Evolutionary conservation across 2,113 vertebrate genomes (phyloP).

Genomic region (Mustela nigripes): DNA sequence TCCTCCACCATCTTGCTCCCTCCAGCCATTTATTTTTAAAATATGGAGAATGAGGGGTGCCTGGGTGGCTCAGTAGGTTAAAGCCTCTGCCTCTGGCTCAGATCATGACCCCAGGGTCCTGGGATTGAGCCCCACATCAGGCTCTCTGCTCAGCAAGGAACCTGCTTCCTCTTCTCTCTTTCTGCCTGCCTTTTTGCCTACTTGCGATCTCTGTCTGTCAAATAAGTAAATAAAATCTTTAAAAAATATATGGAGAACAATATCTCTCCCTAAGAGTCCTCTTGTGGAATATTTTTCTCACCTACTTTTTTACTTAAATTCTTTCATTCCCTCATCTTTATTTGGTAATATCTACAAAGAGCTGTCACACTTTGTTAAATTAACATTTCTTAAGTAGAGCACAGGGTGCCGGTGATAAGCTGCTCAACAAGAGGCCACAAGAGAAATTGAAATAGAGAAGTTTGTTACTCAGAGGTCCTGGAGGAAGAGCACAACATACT

Average conservation of each 20-base stretch:
- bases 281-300: not conserved
- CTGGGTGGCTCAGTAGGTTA: no score
- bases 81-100: no score
- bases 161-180: no score
- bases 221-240: no score
- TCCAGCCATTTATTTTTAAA: not conserved
- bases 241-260: not conserved
- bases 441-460: not conserved
- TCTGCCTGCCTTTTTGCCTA: no score
- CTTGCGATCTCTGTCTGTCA: no score
- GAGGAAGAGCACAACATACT: not conserved
- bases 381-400: not conserved
- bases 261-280: not conserved
- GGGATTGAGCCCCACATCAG: no score
- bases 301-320: not conserved
- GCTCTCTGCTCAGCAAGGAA: no score
- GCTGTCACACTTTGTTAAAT: not conserved
- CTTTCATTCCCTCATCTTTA: not conserved
- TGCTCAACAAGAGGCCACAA: not conserved
- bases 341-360: not conserved
- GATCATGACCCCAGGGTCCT: no score
- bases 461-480: not conserved
- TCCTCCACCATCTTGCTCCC: no score
- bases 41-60: not conserved
- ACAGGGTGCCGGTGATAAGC: not conserved